Evolutionary conservation across 2,113 vertebrate species (phyloP).

Genomic region (Serinus canaria): DNA sequence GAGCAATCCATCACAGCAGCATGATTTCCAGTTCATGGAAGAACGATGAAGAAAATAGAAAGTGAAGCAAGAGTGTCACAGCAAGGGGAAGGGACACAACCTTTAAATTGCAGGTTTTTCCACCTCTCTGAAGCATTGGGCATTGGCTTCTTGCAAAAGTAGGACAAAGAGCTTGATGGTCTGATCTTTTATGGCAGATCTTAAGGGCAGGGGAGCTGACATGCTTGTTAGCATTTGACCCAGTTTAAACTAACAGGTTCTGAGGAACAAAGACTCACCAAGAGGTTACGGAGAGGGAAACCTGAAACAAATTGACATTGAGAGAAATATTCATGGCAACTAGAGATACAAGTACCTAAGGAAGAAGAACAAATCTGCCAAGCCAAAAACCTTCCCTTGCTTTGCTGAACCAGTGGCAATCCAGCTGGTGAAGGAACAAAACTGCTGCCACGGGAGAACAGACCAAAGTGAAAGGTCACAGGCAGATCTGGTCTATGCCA

Average conservation of each 20-base stretch:
- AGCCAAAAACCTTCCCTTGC: background rate
- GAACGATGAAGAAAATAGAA: background rate
- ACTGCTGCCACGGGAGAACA: background rate
- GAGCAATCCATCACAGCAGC: background rate
- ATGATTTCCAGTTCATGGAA: background rate
- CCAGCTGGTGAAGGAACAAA: background rate
- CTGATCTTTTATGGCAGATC: conserved; percentile 40
- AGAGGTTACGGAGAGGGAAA: background rate
- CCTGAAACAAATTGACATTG: background rate
- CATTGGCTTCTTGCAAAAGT: background rate
- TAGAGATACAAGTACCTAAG: background rate
- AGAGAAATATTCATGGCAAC: background rate
- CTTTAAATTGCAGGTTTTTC: background rate
- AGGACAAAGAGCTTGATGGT: background rate
- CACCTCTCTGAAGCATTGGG: background rate
- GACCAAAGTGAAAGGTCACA: background rate
- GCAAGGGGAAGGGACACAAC: background rate
- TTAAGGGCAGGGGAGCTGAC: background rate
- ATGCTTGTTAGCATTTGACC: background rate
- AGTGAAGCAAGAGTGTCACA: background rate
- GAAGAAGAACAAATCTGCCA: background rate
- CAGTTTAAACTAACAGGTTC: conserved; percentile 25
- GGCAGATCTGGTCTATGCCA: background rate
- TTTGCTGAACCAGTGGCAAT: background rate
- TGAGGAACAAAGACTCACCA: background rate